phyloP scores from a whole-genome alignment of 2,888 invertebrate species.

The Tetramorium bicarinatum region DNA sequence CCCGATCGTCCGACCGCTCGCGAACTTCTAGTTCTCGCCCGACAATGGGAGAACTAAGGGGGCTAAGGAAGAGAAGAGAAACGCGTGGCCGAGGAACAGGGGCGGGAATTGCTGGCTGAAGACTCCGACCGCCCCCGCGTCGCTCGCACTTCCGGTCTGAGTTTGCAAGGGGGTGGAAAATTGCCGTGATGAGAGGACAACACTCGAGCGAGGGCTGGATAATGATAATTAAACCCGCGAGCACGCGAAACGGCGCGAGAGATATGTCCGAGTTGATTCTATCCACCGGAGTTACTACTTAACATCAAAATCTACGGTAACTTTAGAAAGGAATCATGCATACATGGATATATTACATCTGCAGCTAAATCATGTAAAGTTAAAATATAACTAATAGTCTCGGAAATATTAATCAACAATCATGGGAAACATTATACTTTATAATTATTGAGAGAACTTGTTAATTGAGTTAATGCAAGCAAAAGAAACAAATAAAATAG shows the following conservation, averaged over 20 bases:
- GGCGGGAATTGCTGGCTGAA: conserved; percentile 8
- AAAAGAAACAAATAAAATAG: background rate
- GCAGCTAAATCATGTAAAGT: background rate
- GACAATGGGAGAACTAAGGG: conserved; percentile 57
- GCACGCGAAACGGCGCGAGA: background rate
- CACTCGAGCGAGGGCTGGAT: conserved; percentile 24
- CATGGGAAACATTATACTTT: background rate
- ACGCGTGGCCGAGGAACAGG: background rate
- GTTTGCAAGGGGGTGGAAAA: conserved; percentile 23
- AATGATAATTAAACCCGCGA: conserved; percentile 39
- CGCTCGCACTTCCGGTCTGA: conserved; percentile 50
- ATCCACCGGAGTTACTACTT: background rate
- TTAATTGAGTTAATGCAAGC: background rate
- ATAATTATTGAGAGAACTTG: background rate
- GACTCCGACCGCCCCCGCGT: conserved; percentile 45
- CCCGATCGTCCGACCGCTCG: conserved; percentile 75
- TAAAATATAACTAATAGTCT: background rate
- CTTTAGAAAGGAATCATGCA: background rate
- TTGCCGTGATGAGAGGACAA: conserved; percentile 42
- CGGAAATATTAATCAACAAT: background rate
- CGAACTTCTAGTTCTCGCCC: conserved; percentile 53
- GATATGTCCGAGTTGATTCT: background rate
- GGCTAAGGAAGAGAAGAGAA: conserved; percentile 31
- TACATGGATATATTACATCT: background rate
- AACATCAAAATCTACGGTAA: background rate